Evolutionary conservation across 2,113 vertebrate species (phyloP), one percentile per base, ranked within the genome.

Genomic region (Motacilla alba): DNA sequence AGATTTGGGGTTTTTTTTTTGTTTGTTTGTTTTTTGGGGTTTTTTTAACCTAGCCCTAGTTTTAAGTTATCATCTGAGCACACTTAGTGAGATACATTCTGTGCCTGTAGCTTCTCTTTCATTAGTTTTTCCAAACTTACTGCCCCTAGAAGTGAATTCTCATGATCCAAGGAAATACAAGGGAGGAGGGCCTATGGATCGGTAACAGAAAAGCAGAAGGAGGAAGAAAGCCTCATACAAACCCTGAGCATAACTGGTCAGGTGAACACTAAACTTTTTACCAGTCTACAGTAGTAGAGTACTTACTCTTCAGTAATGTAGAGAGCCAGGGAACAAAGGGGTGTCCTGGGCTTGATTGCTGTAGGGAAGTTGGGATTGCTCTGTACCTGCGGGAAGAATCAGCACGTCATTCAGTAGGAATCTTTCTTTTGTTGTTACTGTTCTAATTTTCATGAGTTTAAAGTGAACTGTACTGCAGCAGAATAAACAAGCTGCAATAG

Each of bases 1-100:
- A 64, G 80, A 26, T 37, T 60, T 44, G 33, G 3, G 49, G 35
- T 43, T 37, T 21, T 62, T 76, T 16, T n/a, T n/a, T n/a, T n/a
- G n/a, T n/a, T n/a, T n/a, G n/a, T n/a, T n/a, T 56, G 35, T 43
- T 37, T 21, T 62, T 76, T 16, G 9, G 3, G 6, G 0, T 2
- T 35, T 75, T 50, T 60, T n/a, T 33, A 15, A 15, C 13, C 23
- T 52, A 52, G 20, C 10, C 53, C 13, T 74, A 12, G 14, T 77
- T 91, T 75, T 76, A 52, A 44, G 5, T 15, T 74, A 23, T 27
- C 8, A 26, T 44, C 28, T 47, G 52, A 63, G 49, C 35, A n/a
- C 8, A 11, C 50, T n/a, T 74, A 4, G 5, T 31, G 12, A 35
- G n/a, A 44, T 77, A 41, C 2, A 2, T 14, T 53, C 23, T 63